Percentiles rank a stretch among this genome's conserved stretches.
phyloP scores from a whole-genome alignment of 2,113 vertebrate genomes.

The Menura novaehollandiae region DNA sequence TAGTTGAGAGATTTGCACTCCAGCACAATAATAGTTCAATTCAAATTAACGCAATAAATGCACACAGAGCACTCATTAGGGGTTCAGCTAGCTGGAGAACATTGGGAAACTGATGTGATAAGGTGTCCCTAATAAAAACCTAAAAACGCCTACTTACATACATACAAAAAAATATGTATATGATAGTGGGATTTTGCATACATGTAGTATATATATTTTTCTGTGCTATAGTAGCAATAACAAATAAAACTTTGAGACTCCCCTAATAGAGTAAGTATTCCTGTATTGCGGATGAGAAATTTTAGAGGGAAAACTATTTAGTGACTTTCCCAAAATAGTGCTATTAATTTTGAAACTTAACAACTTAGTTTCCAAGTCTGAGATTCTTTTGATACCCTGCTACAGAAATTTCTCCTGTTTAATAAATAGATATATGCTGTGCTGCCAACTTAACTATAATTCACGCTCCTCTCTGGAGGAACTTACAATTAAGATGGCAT shows the following conservation, averaged over 20 bases:
- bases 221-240: neutral
- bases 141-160: neutral
- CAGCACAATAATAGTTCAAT: neutral
- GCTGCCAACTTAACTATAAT: neutral
- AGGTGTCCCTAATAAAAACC: neutral
- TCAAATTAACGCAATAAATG: neutral
- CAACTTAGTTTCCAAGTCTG: neutral
- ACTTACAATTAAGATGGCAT: neutral
- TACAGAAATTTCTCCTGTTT: neutral
- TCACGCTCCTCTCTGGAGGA: neutral
- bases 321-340: neutral
- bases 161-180: neutral
- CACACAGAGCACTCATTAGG: neutral
- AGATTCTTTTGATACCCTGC: neutral
- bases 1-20: neutral
- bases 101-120: neutral
- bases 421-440: neutral
- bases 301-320: neutral
- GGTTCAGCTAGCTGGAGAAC: neutral
- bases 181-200: neutral
- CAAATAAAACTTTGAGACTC: neutral
- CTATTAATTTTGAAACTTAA: neutral
- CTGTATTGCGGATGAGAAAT: neutral
- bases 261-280: neutral
- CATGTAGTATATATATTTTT: neutral